Evolutionary conservation across 2,113 vertebrate species (phyloP).

Genomic region (Poeciliopsis retropinna): DNA sequence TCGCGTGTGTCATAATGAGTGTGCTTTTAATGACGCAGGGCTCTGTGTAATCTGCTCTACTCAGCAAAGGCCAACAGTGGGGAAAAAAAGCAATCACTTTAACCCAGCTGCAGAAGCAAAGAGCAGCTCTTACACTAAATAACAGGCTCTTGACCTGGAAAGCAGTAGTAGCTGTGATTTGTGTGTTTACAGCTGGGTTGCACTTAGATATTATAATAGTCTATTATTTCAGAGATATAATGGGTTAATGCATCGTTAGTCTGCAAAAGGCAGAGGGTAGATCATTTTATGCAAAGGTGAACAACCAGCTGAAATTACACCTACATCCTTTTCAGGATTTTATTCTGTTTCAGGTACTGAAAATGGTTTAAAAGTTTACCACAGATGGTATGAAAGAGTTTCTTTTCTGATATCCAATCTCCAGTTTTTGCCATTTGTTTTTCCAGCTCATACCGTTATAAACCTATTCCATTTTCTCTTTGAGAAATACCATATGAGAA

Average conservation of each 20-base stretch:
- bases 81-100: slow-evolving; percentile 44
- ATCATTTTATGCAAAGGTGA: background rate
- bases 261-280: slow-evolving; percentile 9
- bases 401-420: no score
- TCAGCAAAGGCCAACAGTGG: slow-evolving; percentile 46
- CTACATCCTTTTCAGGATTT: background rate
- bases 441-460: background rate
- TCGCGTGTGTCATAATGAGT: slow-evolving; percentile 33
- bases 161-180: background rate
- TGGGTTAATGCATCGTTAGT: slow-evolving; percentile 30
- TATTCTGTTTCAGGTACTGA: background rate
- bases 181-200: slow-evolving; percentile 26
- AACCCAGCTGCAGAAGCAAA: slow-evolving; percentile 13
- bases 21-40: slow-evolving; percentile 47
- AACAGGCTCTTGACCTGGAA: slow-evolving; percentile 17
- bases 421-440: background rate
- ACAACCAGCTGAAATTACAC: background rate
- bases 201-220: slow-evolving; percentile 20
- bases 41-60: slow-evolving; percentile 49
- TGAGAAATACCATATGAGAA: background rate
- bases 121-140: slow-evolving; percentile 13
- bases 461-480: background rate
- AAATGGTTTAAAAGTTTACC: background rate
- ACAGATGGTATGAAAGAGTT: no score
- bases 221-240: slow-evolving; percentile 35